phyloP scores from a whole-genome alignment of 2,888 invertebrate genomes.

The Callyntrura sp. region DNA sequence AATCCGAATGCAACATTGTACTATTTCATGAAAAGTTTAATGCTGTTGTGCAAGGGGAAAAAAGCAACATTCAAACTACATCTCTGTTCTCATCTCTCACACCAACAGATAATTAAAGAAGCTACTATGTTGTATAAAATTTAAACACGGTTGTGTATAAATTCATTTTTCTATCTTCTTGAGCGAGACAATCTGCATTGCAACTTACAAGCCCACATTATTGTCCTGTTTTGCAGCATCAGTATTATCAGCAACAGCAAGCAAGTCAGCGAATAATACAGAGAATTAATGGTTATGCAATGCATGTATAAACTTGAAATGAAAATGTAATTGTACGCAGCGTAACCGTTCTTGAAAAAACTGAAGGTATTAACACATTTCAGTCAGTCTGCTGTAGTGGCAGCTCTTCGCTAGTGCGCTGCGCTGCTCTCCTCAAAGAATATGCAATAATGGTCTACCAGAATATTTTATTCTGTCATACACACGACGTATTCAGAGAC shows the following conservation, averaged over 20 bases:
- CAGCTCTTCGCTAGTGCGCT: constrained; percentile 4
- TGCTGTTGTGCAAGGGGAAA: not conserved
- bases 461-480: constrained; percentile 6
- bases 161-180: constrained; percentile 12
- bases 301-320: constrained; percentile 12
- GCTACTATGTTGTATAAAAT: not conserved
- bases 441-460: constrained; percentile 22
- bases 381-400: not conserved
- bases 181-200: not conserved
- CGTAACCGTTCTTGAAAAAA: constrained; percentile 58
- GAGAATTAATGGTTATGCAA: constrained; percentile 50
- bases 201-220: constrained; percentile 23
- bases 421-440: constrained; percentile 28
- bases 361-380: constrained; percentile 55
- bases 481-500: not conserved
- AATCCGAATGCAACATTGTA: not conserved
- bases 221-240: constrained; percentile 54
- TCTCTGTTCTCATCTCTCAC: constrained; percentile 1
- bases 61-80: constrained; percentile 18
- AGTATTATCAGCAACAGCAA: constrained; percentile 28
- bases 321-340: not conserved
- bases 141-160: not conserved
- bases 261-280: not conserved
- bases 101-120: not conserved
- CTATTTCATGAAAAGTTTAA: not conserved